phyloP scores from a whole-genome alignment of 2,888 invertebrate genomes.

The Drosophila tanythrix region DNA sequence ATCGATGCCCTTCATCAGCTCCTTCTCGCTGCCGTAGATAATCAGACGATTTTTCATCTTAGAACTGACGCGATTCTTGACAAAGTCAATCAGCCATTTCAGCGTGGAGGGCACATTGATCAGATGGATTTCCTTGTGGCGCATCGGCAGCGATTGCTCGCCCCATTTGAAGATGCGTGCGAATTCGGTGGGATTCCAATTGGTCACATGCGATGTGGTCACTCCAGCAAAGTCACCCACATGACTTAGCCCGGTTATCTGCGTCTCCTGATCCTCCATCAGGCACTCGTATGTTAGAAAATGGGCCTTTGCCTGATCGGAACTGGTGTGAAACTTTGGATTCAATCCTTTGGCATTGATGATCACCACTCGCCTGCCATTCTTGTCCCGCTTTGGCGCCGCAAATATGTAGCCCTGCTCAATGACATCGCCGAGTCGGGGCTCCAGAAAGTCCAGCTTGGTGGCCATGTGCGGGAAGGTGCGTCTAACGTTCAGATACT shows the following conservation, averaged over 20 bases:
- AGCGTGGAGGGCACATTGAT: conserved; percentile 90
- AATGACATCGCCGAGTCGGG: conserved; percentile 88
- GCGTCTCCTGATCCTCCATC: conserved; percentile 90
- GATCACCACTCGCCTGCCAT: conserved; percentile 91
- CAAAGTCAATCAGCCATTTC: conserved; percentile 91
- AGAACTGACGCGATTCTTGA: conserved; percentile 88
- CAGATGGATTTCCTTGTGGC: conserved; percentile 91
- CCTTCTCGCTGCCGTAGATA: conserved; percentile 87
- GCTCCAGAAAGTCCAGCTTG: conserved; percentile 88
- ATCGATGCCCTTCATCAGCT: conserved; percentile 87
- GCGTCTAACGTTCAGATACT: conserved; percentile 90
- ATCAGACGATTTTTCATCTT: conserved; percentile 90
- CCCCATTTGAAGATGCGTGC: conserved; percentile 90
- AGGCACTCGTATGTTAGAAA: conserved; percentile 90
- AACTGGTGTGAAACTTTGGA: conserved; percentile 88
- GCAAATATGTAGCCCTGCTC: conserved; percentile 90
- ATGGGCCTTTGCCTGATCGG: conserved; percentile 90
- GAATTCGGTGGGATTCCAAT: conserved; percentile 91
- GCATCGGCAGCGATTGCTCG: conserved; percentile 92
- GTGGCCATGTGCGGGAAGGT: conserved; percentile 88
- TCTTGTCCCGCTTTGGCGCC: conserved; percentile 90
- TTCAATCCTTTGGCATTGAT: conserved; percentile 88
- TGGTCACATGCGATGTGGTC: conserved; percentile 88
- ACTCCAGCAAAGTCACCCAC: conserved; percentile 89
- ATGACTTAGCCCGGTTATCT: conserved; percentile 91